Conservation (phyloP, 2,888 invertebrate genomes). For the Pachymerium ferrugineum region DNA sequence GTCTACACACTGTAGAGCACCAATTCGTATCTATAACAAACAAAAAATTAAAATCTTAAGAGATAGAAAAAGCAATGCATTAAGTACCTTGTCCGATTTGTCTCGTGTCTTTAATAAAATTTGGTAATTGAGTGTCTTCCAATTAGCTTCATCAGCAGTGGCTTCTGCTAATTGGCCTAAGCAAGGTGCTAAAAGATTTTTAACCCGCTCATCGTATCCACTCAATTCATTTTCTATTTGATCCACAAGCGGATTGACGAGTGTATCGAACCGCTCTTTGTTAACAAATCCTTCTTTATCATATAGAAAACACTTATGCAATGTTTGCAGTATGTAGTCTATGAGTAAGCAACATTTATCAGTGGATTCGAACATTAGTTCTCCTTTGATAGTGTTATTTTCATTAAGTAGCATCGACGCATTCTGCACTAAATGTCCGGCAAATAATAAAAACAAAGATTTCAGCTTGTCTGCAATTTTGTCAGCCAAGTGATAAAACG, state of each 20-base stretch:
- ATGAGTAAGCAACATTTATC: constrained; percentile 58
- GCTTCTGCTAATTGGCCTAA: constrained; percentile 76
- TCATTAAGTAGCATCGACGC: constrained; percentile 63
- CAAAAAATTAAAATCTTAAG: constrained; percentile 28
- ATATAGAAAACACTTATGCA: constrained; percentile 71
- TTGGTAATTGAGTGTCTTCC: constrained; percentile 87
- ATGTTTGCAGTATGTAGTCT: constrained; percentile 66
- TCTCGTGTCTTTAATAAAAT: constrained; percentile 80
- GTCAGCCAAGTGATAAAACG: constrained; percentile 73
- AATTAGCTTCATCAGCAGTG: constrained; percentile 75
- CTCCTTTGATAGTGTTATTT: constrained; percentile 59
- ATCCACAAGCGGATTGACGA: constrained; percentile 74
- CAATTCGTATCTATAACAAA: constrained; percentile 55
- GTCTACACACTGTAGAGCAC: constrained; percentile 65
- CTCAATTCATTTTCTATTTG: constrained; percentile 64
- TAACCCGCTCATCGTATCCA: constrained; percentile 57
- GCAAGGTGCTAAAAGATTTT: constrained; percentile 64
- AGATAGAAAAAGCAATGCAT: neutral
- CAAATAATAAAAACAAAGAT: constrained; percentile 83
- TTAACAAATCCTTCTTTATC: constrained; percentile 79
- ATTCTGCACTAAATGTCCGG: constrained; percentile 75
- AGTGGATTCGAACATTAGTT: neutral
- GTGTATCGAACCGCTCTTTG: constrained; percentile 72
- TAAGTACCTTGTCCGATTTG: constrained; percentile 62
- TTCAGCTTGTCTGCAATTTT: constrained; percentile 75